Evolutionary conservation across 92 coral and sea anemone species (phyloP).

Genomic region (Epizoanthus illoricatus): DNA sequence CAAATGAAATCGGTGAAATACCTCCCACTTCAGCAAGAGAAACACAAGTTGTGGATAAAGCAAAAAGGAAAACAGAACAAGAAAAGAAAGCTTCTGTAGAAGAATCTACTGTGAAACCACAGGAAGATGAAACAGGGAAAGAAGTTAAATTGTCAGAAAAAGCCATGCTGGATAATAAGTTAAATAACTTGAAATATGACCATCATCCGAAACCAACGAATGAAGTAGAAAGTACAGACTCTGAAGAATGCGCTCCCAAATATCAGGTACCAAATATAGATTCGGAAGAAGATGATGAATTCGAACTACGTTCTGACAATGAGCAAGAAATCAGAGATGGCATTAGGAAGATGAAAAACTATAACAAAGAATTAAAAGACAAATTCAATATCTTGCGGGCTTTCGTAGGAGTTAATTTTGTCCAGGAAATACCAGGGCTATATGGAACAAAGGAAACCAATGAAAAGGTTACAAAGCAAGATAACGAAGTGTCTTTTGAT

Average conservation of each 20-base stretch:
- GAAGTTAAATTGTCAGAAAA: too few species aligned
- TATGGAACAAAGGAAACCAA: slow-evolving; percentile 5
- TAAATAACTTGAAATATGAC: too few species aligned
- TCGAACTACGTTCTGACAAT: neutral
- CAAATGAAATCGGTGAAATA: too few species aligned
- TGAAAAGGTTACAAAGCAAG: slow-evolving; percentile 10
- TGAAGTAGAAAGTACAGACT: neutral
- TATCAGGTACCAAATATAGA: neutral
- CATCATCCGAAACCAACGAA: neutral
- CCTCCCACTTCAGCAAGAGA: too few species aligned
- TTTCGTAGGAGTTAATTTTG: slow-evolving; percentile 82
- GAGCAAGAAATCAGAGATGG: slow-evolving; percentile 22
- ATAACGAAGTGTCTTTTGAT: slow-evolving; percentile 10
- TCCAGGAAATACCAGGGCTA: slow-evolving; percentile 81
- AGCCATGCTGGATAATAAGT: too few species aligned
- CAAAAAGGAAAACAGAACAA: neutral
- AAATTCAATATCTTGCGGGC: slow-evolving; percentile 65
- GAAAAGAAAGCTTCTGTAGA: neutral
- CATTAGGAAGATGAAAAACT: slow-evolving; percentile 23
- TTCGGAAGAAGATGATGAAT: neutral
- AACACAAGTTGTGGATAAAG: too few species aligned
- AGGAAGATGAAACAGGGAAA: slow-evolving; percentile 14
- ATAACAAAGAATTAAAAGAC: slow-evolving; percentile 55
- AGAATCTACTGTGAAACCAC: neutral
- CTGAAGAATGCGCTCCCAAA: neutral